Evolutionary conservation across 2,113 vertebrate species (phyloP), one percentile per base, ranked within the genome.

Genomic region (Halcyon malimbica): DNA sequence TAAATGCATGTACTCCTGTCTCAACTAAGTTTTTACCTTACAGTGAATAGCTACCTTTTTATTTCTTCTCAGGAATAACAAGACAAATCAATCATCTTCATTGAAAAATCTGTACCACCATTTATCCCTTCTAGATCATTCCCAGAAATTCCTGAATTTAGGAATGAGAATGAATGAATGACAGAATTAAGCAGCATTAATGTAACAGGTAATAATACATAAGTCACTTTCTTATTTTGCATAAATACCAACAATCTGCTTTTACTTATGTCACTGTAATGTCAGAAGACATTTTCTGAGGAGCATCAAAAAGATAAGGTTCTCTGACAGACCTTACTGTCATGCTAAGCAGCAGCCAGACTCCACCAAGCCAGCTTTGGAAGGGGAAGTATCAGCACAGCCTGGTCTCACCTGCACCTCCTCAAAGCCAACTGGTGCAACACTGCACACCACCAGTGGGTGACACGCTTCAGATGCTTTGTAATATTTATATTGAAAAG

Each of bases 331-430:
- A 59, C 6, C 2, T 3, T 51, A 14, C 42, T 29, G 63, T 24
- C 13, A 19, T 2, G 9, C 13, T 20, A 46, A 65, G 59, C 24
- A 62, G 31, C 29, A 83, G 26, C 6, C 10, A 69, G 28, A 11
- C 9, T 19, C 0, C 2, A 6, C 6, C 0, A 4, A 50, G n/a
- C 0, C 2, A 6, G 7, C 19, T 82, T 16, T 33, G n/a, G n/a
- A 60, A 57, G 5, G 4, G 3, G 19, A 57, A 35, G 10, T 15
- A 39, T 29, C 6, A 41, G 50, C 25, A 28, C 20, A 65, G 48
- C 8, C 8, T 33, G 17, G 7, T 24, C 6, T 83, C 29, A 35
- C 3, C 4, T 44, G 5, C 11, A 48, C 2, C 31, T 80, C 24
- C 41, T 39, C 20, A 48, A 68, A 76, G 25, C 6, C 18, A 78